Base-by-base conservation (phyloP, 2,113 vertebrate genomes). In the Nestor notabilis region DNA sequence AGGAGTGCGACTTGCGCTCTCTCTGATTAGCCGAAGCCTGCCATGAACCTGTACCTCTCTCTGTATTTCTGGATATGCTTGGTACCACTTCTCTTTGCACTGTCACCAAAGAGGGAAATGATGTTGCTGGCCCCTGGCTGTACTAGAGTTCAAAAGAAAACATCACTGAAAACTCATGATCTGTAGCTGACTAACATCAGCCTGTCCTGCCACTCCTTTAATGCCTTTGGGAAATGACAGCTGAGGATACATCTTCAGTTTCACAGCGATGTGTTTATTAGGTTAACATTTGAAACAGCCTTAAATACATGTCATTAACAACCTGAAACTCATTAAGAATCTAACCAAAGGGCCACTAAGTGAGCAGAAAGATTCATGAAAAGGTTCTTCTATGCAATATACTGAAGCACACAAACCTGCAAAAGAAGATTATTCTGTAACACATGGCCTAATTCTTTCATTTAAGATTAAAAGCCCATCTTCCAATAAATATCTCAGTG, bases 401-500 rank as follows among this genome's bases (percentile, higher is more conserved):
- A 74, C 5, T 49, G 53, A 70, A 72, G 47, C 31, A 77, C 46
- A 70, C 11, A 63, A 65, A 80, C n/a, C 71, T 78, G 53, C 52
- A 63, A 93, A 27, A 68, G 49, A 89, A 56, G 13, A 74, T 9
- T 11, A 53, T 53, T 70, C 28, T 41, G 2, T 3, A 86, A 17
- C n/a, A 60, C 1, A 13, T 0, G 0, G 9, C 1, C 15, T 39
- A 11, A 37, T 43, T 77, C 2, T 49, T 68, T 44, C 10, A 56
- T 56, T 35, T 49, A 64, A 82, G 25, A 44, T 29, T 39, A 46
- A 86, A 66, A 63, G 17, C 63, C 9, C 7, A 33, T 11, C 47
- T 80, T 88, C 10, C n/a, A 58, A 80, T 5, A 61, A 43, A 53
- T 77, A 56, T 66, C 23, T 66, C 41, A 43, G 10, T 35, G 25